Base-by-base conservation (phyloP, 1,140 invertebrate species). In the Hylyphantes graminicola region DNA sequence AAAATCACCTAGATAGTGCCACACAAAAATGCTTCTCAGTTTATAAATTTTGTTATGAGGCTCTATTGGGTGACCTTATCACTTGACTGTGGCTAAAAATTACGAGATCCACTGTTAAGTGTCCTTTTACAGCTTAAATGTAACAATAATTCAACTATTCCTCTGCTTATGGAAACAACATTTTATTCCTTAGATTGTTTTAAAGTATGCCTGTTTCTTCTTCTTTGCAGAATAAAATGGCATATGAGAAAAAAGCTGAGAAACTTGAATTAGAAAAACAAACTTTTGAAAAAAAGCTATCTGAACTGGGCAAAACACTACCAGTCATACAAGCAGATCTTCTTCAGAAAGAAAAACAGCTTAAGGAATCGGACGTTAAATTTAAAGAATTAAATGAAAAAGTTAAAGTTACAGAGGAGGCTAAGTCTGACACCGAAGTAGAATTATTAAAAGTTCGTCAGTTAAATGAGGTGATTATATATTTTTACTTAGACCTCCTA, bases 241-340 rank as follows among this genome's bases (percentile, higher is more conserved):
- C 67, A 4, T 13, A 57, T 63, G 48, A 68, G 19, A 73, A 81
- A 73, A 48, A 19, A 8, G 54, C 48, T 11, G 80, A 83, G 15
- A 57, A 65, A n/a, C 50, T 83, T 4, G 51, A 64, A 10, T 21
- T 83, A 50, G 59, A 65, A 75, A 83, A 74, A 17, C 59, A 67
- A 67, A 75, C 74, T 55, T 57, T 83, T 10, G 80, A 74, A 55
- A 75, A 75, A 55, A 74, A 55, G 11, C 54, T 72, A 13, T 53
- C 35, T n/a, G 68, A 68, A 50, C n/a, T 70, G 6, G 63, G 51
- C 0, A 48, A 70, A 59, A 70, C 54, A 50, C n/a, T 73, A 15
- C 65, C 79, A 7, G 15, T 21, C 11, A 21, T 72, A 2, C 79
- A 73, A 64, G 57, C 67, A 21, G 53, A 59, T 48, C 77, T 80